Conservation (phyloP, 2,888 invertebrate genomes). For the Philopedon plagiatum region DNA sequence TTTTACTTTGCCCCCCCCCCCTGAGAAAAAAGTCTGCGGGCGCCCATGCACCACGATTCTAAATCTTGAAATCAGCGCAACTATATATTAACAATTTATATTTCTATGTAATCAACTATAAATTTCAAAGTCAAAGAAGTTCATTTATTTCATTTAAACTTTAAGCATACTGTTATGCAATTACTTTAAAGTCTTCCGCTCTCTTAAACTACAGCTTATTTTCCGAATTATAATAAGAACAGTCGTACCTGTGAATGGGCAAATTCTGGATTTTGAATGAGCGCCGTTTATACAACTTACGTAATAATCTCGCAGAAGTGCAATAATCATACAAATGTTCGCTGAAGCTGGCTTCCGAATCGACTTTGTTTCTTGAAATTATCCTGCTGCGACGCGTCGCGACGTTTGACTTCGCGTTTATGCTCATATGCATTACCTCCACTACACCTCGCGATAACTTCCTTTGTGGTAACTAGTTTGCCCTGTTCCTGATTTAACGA, state of each 20-base stretch:
- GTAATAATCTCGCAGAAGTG: slow-evolving; percentile 35
- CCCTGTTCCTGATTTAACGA: slow-evolving; percentile 30
- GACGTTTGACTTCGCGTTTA: slow-evolving; percentile 42
- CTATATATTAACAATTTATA: no score
- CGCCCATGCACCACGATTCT: no score
- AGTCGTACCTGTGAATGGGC: slow-evolving; percentile 23
- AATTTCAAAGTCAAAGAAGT: no score
- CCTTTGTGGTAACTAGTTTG: slow-evolving; percentile 37
- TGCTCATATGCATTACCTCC: slow-evolving; percentile 32
- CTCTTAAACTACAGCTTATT: no score
- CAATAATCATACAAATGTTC: slow-evolving; percentile 47
- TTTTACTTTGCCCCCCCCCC: no score
- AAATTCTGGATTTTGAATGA: slow-evolving; percentile 36
- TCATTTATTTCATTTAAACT: no score
- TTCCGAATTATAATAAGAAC: no score
- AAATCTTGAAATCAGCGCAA: no score
- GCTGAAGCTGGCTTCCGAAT: slow-evolving; percentile 30
- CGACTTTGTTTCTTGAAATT: slow-evolving; percentile 44
- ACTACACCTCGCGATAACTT: slow-evolving; percentile 36
- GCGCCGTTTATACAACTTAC: slow-evolving; percentile 37
- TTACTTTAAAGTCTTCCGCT: no score
- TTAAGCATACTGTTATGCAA: no score
- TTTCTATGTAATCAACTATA: no score
- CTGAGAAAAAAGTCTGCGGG: no score
- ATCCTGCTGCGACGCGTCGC: slow-evolving; percentile 38